phyloP scores from a whole-genome alignment of 2,888 invertebrate species.

The Drosophila demipolita region DNA sequence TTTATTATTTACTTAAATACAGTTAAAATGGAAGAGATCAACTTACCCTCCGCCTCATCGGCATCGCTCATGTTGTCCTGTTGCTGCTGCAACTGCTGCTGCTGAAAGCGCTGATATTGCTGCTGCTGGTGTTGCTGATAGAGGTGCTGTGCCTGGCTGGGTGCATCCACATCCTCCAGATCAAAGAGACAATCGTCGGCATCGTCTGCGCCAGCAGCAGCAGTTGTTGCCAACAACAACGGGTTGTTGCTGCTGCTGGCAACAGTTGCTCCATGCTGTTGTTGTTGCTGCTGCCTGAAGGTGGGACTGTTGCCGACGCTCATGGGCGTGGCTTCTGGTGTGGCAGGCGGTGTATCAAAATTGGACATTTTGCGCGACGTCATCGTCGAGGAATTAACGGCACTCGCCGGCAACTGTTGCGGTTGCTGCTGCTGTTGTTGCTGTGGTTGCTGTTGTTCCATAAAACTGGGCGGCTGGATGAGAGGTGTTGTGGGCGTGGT shows the following conservation, averaged over 20 bases:
- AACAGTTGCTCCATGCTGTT: slow-evolving; percentile 31
- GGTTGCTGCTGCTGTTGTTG: slow-evolving; percentile 27
- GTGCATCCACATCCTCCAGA: slow-evolving; percentile 88
- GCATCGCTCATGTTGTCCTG: slow-evolving; percentile 86
- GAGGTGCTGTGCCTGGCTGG: slow-evolving; percentile 21
- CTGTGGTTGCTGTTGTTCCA: slow-evolving; percentile 33
- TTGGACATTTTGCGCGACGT: slow-evolving; percentile 81
- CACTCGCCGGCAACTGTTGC: slow-evolving; percentile 50
- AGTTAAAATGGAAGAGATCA: neutral
- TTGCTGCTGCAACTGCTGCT: slow-evolving; percentile 43
- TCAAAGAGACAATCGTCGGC: slow-evolving; percentile 92
- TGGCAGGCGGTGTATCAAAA: slow-evolving; percentile 85
- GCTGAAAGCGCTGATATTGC: slow-evolving; percentile 39
- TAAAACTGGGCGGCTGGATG: slow-evolving; percentile 58
- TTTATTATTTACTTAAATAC: neutral
- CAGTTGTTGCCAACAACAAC: slow-evolving; percentile 36
- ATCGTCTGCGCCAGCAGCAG: slow-evolving; percentile 53
- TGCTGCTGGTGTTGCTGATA: slow-evolving; percentile 52
- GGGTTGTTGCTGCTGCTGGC: slow-evolving; percentile 1
- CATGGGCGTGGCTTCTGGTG: slow-evolving; percentile 85
- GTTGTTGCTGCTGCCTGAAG: slow-evolving; percentile 80
- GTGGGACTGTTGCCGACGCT: slow-evolving; percentile 85
- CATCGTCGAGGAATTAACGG: slow-evolving; percentile 40
- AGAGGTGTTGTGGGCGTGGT: slow-evolving; percentile 78
- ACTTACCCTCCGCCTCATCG: slow-evolving; percentile 91